These are phyloP conservation scores for Herminia tarsipennalis DNA, from an alignment of 2,888 invertebrate genomes.

Conservation along the genomic window DNA sequence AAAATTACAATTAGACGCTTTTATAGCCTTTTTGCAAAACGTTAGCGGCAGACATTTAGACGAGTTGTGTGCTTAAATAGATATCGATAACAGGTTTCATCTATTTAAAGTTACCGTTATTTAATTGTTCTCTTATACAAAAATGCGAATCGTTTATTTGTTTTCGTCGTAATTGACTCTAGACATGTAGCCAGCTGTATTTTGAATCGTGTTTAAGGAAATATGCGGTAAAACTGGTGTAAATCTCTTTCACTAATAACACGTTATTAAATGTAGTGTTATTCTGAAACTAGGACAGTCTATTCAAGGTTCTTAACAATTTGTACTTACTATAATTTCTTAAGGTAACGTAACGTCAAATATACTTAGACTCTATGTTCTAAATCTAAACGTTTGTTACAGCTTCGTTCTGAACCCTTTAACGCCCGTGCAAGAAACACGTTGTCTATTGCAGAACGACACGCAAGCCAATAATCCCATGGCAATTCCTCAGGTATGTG, in stretches of 20 bases:
- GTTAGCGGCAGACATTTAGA: constrained; percentile 21
- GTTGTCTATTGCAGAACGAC: constrained; percentile 96
- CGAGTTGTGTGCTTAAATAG: constrained; percentile 21
- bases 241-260: too few species aligned
- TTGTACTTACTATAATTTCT: too few species aligned
- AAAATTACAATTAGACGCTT: constrained; percentile 51
- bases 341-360: too few species aligned
- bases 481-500: constrained; percentile 89
- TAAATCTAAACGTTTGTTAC: constrained; percentile 60
- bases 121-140: constrained; percentile 27
- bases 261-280: too few species aligned
- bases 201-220: too few species aligned
- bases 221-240: too few species aligned
- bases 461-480: constrained; percentile 96
- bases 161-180: constrained; percentile 2
- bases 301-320: too few species aligned
- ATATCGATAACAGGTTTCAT: constrained; percentile 24
- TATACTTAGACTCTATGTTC: too few species aligned
- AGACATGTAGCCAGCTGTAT: neutral
- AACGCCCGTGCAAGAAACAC: constrained; percentile 96
- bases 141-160: constrained; percentile 3
- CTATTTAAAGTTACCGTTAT: constrained; percentile 32
- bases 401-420: constrained; percentile 97
- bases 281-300: too few species aligned
- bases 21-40: constrained; percentile 33